A percentile compares a stretch with the other conserved stretches of the same genome.
These are phyloP conservation scores for Sarcophaga subvicina DNA, from an alignment of 2,888 invertebrate genomes.

Conservation along the genomic window DNA sequence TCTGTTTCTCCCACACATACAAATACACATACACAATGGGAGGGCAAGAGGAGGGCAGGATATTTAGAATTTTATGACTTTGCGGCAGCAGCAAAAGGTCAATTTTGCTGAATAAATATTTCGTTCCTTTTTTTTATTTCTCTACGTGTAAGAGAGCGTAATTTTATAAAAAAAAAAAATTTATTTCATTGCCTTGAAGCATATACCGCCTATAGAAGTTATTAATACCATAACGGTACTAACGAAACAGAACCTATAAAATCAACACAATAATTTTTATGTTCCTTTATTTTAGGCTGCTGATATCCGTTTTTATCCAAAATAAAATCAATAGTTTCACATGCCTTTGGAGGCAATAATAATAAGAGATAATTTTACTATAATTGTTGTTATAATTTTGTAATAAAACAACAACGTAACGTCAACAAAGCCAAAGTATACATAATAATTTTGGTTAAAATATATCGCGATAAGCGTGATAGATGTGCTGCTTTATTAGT, in stretches of 20 bases:
- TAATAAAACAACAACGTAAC: not conserved
- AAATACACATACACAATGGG: too few relatives aligned
- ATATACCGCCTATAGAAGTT: slow-evolving; percentile 22
- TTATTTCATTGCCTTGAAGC: too few relatives aligned
- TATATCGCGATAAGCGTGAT: too few relatives aligned
- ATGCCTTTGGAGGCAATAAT: too few relatives aligned
- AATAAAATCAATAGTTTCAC: slow-evolving; percentile 10
- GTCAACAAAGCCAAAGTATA: too few relatives aligned
- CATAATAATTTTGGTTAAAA: too few relatives aligned
- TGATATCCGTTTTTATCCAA: not conserved
- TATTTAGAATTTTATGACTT: slow-evolving; percentile 6
- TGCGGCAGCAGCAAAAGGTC: not conserved
- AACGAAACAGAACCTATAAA: slow-evolving; percentile 25
- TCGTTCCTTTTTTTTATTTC: not conserved
- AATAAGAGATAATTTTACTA: too few relatives aligned
- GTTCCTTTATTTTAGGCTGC: not conserved
- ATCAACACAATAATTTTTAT: slow-evolving; percentile 31
- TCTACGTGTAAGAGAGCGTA: not conserved
- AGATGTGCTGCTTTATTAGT: too few relatives aligned
- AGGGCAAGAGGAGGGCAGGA: too few relatives aligned
- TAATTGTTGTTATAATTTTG: not conserved
- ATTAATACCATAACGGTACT: not conserved
- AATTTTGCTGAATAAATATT: slow-evolving; percentile 1
- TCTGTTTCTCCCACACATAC: not conserved
- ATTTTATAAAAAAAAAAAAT: slow-evolving; percentile 14